These are phyloP conservation scores for Cryptotis parvus DNA, from an alignment of 2,113 vertebrate species.

Conservation along the genomic window DNA sequence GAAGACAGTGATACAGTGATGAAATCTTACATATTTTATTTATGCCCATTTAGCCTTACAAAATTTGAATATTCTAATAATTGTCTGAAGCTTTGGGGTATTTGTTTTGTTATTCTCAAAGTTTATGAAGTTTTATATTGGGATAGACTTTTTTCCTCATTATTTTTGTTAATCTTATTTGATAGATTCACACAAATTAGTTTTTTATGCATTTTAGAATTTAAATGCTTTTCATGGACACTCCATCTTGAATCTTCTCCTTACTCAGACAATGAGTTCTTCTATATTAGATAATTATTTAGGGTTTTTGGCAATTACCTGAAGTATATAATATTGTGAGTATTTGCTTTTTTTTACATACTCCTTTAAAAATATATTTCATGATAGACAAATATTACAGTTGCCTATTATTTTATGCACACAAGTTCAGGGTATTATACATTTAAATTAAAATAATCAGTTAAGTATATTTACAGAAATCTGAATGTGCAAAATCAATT, in stretches of 20 bases:
- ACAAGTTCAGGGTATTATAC: not conserved
- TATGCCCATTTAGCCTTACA: not conserved
- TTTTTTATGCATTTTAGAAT: not conserved
- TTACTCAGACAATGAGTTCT: too few relatives aligned
- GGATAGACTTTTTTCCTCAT: not conserved
- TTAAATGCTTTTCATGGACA: not conserved
- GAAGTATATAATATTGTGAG: not conserved
- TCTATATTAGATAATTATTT: not conserved
- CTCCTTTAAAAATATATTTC: too few relatives aligned
- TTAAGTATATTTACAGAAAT: not conserved
- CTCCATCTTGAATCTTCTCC: too few relatives aligned
- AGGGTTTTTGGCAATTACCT: not conserved
- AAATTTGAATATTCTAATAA: not conserved
- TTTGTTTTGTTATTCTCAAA: not conserved
- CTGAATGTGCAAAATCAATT: slow-evolving; percentile 10
- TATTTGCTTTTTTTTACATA: not conserved
- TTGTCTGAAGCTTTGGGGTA: not conserved
- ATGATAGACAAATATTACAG: too few relatives aligned
- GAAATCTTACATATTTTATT: not conserved
- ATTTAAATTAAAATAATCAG: not conserved
- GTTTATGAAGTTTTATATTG: not conserved
- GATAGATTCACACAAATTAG: not conserved
- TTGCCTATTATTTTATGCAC: not conserved
- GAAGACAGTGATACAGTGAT: too few relatives aligned
- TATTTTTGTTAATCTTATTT: slow-evolving; percentile 13